Evolutionary conservation across 1,140 invertebrate genomes (phyloP).

Genomic region (Drosophila albomicans): DNA sequence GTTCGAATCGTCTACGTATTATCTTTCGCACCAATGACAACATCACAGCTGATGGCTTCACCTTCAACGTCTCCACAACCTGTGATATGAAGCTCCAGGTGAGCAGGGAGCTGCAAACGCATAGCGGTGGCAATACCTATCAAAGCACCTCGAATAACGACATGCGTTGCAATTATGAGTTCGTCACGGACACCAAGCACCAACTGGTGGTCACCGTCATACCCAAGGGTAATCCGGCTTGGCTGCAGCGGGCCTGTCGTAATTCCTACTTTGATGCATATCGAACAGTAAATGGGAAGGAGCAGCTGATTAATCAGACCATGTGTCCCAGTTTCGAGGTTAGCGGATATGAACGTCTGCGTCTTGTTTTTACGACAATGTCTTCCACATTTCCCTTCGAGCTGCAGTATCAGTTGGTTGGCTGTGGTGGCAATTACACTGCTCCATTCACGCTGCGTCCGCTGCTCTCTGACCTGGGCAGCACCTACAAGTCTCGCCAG

Average conservation of each 20-base stretch:
- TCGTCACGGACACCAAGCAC: constrained; percentile 28
- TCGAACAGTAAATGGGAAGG: constrained; percentile 13
- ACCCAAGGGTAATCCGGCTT: neutral
- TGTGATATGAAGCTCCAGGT: constrained; percentile 90
- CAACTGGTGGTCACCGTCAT: constrained; percentile 53
- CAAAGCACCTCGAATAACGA: neutral
- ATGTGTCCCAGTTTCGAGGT: constrained; percentile 65
- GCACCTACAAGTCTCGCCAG: constrained; percentile 85
- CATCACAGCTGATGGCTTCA: constrained; percentile 90
- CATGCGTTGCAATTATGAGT: constrained; percentile 38
- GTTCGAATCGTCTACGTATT: constrained; percentile 88
- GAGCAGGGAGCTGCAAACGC: constrained; percentile 85
- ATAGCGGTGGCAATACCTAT: neutral
- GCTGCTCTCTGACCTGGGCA: constrained; percentile 27
- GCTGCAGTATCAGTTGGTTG: constrained; percentile 85
- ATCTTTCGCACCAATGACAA: constrained; percentile 89
- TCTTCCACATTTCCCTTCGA: constrained; percentile 84
- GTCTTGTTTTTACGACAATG: constrained; percentile 32
- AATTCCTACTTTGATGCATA: constrained; percentile 34
- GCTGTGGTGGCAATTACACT: constrained; percentile 86
- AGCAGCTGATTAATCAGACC: constrained; percentile 13
- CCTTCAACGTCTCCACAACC: constrained; percentile 86
- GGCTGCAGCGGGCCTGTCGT: neutral
- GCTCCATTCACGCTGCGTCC: constrained; percentile 84
- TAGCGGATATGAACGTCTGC: constrained; percentile 40